Conservation (phyloP, 2,797 vertebrate genomes). For the Microchirus variegatus region DNA sequence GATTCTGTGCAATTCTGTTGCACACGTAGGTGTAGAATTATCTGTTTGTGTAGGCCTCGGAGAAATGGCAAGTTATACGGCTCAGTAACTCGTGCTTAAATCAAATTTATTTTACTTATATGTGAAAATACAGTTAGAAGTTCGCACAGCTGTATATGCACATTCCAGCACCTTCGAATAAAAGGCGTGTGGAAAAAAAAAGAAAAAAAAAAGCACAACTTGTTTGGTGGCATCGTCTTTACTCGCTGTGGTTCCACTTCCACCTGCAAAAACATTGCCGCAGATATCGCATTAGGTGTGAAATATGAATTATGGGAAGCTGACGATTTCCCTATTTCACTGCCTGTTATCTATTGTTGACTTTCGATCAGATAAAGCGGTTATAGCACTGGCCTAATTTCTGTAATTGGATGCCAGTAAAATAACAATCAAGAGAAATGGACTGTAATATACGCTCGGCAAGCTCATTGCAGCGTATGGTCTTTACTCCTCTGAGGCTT, state of each 20-base stretch:
- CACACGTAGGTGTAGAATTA: background rate
- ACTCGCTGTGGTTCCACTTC: conserved; percentile 59
- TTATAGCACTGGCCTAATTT: conserved; percentile 47
- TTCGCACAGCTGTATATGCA: conserved; percentile 27
- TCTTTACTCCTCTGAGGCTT: conserved; percentile 57
- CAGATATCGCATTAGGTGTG: conserved; percentile 60
- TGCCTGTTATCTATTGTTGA: conserved; percentile 50
- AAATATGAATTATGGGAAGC: conserved; percentile 59
- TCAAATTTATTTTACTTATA: background rate
- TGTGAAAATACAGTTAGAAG: conserved; percentile 23
- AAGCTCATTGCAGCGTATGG: conserved; percentile 37
- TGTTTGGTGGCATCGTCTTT: conserved; percentile 46
- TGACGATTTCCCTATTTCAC: conserved; percentile 46
- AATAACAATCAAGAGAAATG: conserved; percentile 73
- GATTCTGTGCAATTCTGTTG: conserved; percentile 4
- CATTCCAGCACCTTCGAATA: conserved; percentile 44
- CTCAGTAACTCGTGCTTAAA: background rate
- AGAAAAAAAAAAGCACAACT: conserved; percentile 39
- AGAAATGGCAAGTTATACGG: too few species aligned
- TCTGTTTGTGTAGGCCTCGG: background rate
- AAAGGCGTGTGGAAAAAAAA: conserved; percentile 30
- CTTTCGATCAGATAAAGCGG: conserved; percentile 51
- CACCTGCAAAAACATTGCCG: conserved; percentile 52
- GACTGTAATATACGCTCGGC: conserved; percentile 50
- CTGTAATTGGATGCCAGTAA: conserved; percentile 59